These are phyloP conservation scores for Meloidogyne floridensis DNA, from an alignment of 1,140 invertebrate genomes.

Conservation along the genomic window DNA sequence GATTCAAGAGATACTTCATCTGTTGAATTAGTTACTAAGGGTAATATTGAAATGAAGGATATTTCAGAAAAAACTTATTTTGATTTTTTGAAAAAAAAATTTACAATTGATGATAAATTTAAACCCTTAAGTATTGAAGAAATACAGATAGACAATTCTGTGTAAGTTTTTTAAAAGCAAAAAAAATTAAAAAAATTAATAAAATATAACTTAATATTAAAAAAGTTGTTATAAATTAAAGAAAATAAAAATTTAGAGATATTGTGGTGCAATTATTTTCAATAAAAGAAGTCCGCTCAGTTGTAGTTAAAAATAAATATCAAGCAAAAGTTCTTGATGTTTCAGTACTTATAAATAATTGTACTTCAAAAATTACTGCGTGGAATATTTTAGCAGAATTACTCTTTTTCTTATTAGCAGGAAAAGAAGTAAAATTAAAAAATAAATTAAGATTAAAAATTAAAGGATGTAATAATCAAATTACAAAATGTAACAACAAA, in stretches of 20 bases:
- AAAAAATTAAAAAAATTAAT: no score
- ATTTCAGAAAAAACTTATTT: background rate
- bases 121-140: background rate
- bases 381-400: conserved; percentile 18
- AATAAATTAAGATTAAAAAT: no score
- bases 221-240: background rate
- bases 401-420: no score
- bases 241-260: conserved; percentile 7
- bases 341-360: background rate
- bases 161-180: no score
- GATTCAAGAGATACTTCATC: background rate
- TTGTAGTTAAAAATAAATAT: background rate
- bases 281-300: background rate
- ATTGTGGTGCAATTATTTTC: background rate
- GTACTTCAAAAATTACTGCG: background rate
- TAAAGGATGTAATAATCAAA: no score
- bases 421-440: no score
- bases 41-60: background rate
- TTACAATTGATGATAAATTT: background rate
- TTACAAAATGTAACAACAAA: no score
- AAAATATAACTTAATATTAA: no score
- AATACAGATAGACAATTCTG: background rate
- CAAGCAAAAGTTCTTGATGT: conserved; percentile 11
- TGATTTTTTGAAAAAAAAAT: conserved; percentile 11
- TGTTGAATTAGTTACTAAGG: background rate